These are phyloP conservation scores for Sclerurus mexicanus DNA, from an alignment of 2,113 vertebrate genomes.

Conservation along the genomic window DNA sequence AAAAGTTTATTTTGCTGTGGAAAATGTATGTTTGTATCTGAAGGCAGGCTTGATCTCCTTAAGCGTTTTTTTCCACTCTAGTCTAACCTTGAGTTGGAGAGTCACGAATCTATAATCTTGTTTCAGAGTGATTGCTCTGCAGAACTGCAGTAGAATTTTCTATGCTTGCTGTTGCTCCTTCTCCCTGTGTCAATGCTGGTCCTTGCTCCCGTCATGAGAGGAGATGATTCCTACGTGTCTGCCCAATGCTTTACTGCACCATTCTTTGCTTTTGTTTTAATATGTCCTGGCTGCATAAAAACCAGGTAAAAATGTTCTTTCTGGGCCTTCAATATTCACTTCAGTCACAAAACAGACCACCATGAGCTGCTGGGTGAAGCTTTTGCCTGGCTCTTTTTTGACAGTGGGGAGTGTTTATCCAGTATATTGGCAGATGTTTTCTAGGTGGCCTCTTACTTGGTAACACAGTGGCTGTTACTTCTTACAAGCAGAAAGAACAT, in stretches of 20 bases:
- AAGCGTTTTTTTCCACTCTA: not conserved
- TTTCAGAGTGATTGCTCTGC: conserved; percentile 50
- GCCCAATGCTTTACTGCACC: not conserved
- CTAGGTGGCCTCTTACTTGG: not conserved
- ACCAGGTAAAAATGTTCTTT: not conserved
- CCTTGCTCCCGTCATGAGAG: not conserved
- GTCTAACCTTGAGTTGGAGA: conserved; percentile 51
- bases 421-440: not conserved
- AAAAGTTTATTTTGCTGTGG: not conserved
- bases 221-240: not conserved
- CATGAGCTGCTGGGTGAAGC: not conserved
- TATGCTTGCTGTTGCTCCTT: not conserved
- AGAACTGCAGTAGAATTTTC: conserved; percentile 42
- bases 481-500: not conserved
- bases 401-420: not conserved
- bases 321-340: not conserved
- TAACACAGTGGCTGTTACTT: not conserved
- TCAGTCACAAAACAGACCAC: not conserved
- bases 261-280: not conserved
- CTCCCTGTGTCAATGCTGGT: not conserved
- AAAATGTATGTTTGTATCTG: not conserved
- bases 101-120: conserved; percentile 55
- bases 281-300: not conserved
- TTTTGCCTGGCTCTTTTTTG: not conserved
- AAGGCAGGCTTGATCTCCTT: conserved; percentile 26